Evolutionary conservation across 2,113 vertebrate genomes (phyloP).

Genomic region (Aphyosemion australe): DNA sequence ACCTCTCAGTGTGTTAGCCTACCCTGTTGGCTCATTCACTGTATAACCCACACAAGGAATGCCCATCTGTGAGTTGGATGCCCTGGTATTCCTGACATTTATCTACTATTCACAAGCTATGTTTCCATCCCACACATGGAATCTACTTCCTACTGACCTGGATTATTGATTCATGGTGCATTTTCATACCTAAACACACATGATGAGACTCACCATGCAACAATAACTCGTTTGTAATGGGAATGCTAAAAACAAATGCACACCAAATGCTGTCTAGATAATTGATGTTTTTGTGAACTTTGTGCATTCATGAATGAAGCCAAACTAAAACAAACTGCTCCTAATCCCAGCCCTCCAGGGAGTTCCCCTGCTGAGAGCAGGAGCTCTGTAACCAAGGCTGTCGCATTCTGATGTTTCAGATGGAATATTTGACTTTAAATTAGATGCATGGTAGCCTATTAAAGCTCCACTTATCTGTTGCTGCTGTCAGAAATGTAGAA

Average conservation of each 20-base stretch:
- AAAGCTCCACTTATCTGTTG: not conserved
- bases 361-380: conserved; percentile 23
- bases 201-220: not conserved
- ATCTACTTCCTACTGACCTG: conserved; percentile 23
- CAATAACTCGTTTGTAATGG: not conserved
- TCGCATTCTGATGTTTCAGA: not conserved
- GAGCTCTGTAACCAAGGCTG: conserved; percentile 5
- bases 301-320: conserved; percentile 18
- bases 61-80: conserved; percentile 51
- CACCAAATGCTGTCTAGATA: conserved; percentile 8
- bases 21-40: conserved; percentile 19
- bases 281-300: conserved; percentile 13
- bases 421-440: not conserved
- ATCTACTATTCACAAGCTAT: conserved; percentile 5
- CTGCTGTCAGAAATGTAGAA: not conserved
- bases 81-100: conserved; percentile 34
- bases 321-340: conserved; percentile 21
- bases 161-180: not conserved
- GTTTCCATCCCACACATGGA: conserved; percentile 23
- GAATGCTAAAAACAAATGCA: not conserved
- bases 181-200: not conserved
- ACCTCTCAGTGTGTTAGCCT: conserved; percentile 9
- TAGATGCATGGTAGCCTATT: not conserved
- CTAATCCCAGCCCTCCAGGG: conserved; percentile 26
- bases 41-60: conserved; percentile 51